Percentiles rank a stretch among this genome's conserved stretches.
Conservation (phyloP, 30 jellyfish, hydroid and myxozoan genomes). For the Aurelia aurita complex sp. Pacific region DNA sequence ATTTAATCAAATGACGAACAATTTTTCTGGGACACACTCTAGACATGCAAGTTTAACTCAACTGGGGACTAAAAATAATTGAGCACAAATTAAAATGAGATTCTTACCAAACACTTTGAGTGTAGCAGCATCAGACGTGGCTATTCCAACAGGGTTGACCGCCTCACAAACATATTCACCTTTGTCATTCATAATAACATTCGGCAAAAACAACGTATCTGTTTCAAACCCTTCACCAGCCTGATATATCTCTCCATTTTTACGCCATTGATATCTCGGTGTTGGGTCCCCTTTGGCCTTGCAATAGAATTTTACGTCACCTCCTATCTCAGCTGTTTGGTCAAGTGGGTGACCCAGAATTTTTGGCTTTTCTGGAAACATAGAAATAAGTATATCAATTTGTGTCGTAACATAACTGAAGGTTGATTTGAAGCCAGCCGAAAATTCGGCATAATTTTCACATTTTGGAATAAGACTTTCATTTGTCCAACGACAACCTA, state of each 20-base stretch:
- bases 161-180: constrained; percentile 71
- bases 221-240: constrained; percentile 63
- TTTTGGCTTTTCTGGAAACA: constrained; percentile 33
- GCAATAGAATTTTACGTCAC: constrained; percentile 29
- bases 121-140: constrained; percentile 31
- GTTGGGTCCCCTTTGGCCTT: constrained; percentile 73
- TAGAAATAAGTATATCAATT: neutral
- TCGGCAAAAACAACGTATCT: constrained; percentile 23
- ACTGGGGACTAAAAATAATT: neutral
- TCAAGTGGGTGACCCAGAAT: constrained; percentile 45
- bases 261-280: constrained; percentile 75
- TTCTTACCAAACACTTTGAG: constrained; percentile 67
- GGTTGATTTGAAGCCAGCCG: neutral
- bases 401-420: too few relatives aligned
- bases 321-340: constrained; percentile 69
- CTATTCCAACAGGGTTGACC: constrained; percentile 50
- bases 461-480: too few relatives aligned
- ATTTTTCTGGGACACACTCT: too few relatives aligned
- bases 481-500: too few relatives aligned
- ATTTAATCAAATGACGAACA: too few relatives aligned
- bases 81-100: neutral
- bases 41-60: neutral
- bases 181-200: constrained; percentile 54
- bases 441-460: neutral
- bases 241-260: constrained; percentile 43